Evolutionary conservation across 2,113 vertebrate species (phyloP), one percentile per base, ranked within the genome.

Genomic region (Mastomys coucha): DNA sequence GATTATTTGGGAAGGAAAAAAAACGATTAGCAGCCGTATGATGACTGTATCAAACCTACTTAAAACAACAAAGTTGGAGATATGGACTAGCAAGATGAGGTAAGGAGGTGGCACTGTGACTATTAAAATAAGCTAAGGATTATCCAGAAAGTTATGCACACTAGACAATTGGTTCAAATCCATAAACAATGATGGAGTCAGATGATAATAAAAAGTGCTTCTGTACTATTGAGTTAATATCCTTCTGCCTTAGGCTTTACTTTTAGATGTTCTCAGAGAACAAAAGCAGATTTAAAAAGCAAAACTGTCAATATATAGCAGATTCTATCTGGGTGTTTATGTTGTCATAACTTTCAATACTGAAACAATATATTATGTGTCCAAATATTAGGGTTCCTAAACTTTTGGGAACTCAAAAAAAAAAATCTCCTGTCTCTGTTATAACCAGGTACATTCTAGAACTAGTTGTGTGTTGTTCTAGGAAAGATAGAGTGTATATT

Each of bases 381-480:
- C 10, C 6, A 63, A 95, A 91, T 1, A 14, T 45, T 10, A 4
- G 28, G 20, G 56, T 2, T 93, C 28, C 26, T 65, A 69, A 42
- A 42, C 3, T 13, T 9, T 8, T 49, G 22, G 0, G 11, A 3
- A 13, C 8, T 2, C 1, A 1, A 16, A 36, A 20, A 80, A 36
- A 33, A 26, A 20, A 63, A 85, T 24, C 10, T 28, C 17, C 60
- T 53, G 88, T 26, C 17, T 88, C 7, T 93, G 3, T 93, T 97
- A 13, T 0, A 65, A 67, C 26, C 5, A 12, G 70, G 10, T 1
- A 8, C 33, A 88, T 65, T 91, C 9, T 6, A 89, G 45, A 49
- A 69, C 12, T 19, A 94, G 65, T 31, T 82, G 33, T 60, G 56
- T 7, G 12, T 56, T 81, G 0, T 92, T 91, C 0, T 53, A 86